Evolutionary conservation across 2,888 invertebrate genomes (phyloP), one percentile per base, ranked within the genome.

Genomic region (Nemurella pictetii): DNA sequence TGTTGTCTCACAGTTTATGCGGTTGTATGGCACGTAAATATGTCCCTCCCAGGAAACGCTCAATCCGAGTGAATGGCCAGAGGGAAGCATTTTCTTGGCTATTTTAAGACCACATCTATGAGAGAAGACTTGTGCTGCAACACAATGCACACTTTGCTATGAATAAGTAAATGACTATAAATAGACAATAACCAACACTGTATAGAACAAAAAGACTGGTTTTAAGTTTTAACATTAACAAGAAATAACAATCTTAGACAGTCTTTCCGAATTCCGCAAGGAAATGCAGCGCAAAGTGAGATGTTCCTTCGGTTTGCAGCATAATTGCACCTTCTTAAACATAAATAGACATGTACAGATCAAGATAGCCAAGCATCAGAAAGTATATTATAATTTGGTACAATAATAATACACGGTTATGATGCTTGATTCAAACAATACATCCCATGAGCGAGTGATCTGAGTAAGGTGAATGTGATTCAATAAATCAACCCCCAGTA

Each of bases 141-240:
- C 55, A 55, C 55, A 55, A 55, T 55, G 55, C 55, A 15, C 12
- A 55, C 55, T 55, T 32, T 55, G 55, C 55, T 55, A 55, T 12
- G 25, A 75, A 28, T 75, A 75, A 9, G 28, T 27, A 27, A 55
- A 55, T 55, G 15, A 55, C 55, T 55, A 75, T 75, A 75, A 75
- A 75, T 75, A 75, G 75, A 75, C 75, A 20, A 75, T 75, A 75
- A 27, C 27, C 75, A 75, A 75, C 75, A 75, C 75, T 28, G 75
- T 20, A 55, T 55, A 55, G 55, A 55, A 20, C 20, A 15, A 7
- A 55, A 55, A 55, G 55, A 3, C 55, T 55, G 55, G 55, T 55
- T 55, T 2, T 55, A 55, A 55, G 1, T 2, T 55, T 55, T 55
- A 55, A 55, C 55, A 55, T 55, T 55, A 55, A 55, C 55, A 55